Evolutionary conservation across 2,888 invertebrate genomes (phyloP).

Genomic region (Endotricha flammealis): DNA sequence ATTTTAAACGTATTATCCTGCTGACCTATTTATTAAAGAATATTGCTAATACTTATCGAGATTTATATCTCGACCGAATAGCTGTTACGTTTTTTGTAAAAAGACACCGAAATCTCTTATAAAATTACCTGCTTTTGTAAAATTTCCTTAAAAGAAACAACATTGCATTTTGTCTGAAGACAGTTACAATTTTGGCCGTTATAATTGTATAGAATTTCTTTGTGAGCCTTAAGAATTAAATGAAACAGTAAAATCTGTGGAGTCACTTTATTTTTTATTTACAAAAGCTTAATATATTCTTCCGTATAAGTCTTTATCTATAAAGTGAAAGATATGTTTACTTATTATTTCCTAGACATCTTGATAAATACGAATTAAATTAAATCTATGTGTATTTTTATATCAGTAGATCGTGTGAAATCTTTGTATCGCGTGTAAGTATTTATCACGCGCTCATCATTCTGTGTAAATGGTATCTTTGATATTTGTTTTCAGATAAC

Average conservation of each 20-base stretch:
- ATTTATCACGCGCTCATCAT: too few species aligned
- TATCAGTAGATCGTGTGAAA: too few species aligned
- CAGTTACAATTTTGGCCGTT: constrained; percentile 77
- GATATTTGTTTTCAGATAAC: too few species aligned
- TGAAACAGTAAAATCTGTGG: constrained; percentile 16
- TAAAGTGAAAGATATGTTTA: too few species aligned
- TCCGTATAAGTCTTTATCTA: too few species aligned
- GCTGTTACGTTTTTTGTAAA: constrained; percentile 56
- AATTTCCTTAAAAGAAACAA: constrained; percentile 51
- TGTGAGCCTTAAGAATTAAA: constrained; percentile 47
- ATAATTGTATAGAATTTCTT: constrained; percentile 77
- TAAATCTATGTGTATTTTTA: too few species aligned
- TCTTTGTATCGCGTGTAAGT: too few species aligned
- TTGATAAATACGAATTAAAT: too few species aligned
- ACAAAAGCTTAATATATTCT: too few species aligned
- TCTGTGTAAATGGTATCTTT: too few species aligned
- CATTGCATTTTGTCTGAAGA: constrained; percentile 62
- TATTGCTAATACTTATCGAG: constrained; percentile 36
- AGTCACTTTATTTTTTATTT: constrained; percentile 2
- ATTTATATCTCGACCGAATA: constrained; percentile 51
- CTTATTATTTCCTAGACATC: too few species aligned
- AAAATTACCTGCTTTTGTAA: constrained; percentile 73
- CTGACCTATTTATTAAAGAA: constrained; percentile 71
- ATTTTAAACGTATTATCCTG: constrained; percentile 42
- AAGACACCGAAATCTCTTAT: constrained; percentile 50